These are phyloP conservation scores for Arothron firmamentum DNA, from an alignment of 2,113 vertebrate species.

Conservation along the genomic window DNA sequence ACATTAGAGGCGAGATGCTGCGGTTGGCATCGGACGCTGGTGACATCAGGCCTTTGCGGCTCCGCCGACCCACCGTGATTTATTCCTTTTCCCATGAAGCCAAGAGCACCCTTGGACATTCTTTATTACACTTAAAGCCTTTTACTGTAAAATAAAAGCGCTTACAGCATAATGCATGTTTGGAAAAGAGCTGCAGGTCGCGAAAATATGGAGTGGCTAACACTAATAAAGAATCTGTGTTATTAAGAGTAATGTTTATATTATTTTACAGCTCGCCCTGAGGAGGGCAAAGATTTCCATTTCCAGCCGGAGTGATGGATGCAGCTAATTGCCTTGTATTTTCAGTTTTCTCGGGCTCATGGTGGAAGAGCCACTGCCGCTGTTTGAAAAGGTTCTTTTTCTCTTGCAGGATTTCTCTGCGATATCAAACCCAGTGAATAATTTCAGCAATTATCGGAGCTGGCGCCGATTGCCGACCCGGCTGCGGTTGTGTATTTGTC, in stretches of 20 bases:
- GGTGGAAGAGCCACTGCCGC: no score
- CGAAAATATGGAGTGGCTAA: slow-evolving; percentile 47
- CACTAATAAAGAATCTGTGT: slow-evolving; percentile 62
- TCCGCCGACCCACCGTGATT: slow-evolving; percentile 58
- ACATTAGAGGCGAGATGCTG: slow-evolving; percentile 28
- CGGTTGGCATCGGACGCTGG: slow-evolving; percentile 45
- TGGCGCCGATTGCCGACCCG: slow-evolving; percentile 16
- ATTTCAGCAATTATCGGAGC: slow-evolving; percentile 27
- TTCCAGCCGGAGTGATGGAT: slow-evolving; percentile 59
- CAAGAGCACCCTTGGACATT: slow-evolving; percentile 54
- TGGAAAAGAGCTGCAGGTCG: slow-evolving; percentile 57
- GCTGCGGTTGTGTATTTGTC: slow-evolving; percentile 66
- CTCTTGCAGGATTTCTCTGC: slow-evolving; percentile 12
- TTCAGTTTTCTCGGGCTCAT: slow-evolving; percentile 19
- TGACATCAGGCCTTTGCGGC: slow-evolving; percentile 69
- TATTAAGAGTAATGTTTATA: slow-evolving; percentile 64
- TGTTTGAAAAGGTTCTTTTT: no score
- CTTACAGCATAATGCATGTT: slow-evolving; percentile 63
- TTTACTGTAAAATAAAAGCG: slow-evolving; percentile 60
- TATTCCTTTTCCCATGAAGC: slow-evolving; percentile 60
- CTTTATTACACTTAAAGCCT: slow-evolving; percentile 61
- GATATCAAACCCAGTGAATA: slow-evolving; percentile 26
- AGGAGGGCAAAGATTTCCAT: slow-evolving; percentile 59
- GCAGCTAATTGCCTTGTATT: slow-evolving; percentile 59
- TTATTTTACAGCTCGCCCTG: slow-evolving; percentile 64